phyloP scores from a whole-genome alignment of 2,113 vertebrate species.

The Caloenas nicobarica region DNA sequence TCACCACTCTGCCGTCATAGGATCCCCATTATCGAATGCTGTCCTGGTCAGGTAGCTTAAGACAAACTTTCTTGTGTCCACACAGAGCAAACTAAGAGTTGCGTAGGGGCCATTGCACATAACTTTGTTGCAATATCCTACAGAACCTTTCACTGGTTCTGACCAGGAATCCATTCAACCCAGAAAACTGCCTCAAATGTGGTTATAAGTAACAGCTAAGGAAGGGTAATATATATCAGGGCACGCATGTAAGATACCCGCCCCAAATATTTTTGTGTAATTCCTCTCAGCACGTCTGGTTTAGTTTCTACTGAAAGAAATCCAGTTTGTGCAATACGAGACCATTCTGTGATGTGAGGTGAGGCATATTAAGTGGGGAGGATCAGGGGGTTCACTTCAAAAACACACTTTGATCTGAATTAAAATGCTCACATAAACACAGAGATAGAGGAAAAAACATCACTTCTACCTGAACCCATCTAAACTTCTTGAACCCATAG shows the following conservation, averaged over 20 bases:
- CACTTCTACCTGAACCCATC: neutral
- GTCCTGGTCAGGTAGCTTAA: neutral
- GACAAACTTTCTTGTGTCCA: neutral
- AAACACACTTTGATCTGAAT: neutral
- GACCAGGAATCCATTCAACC: neutral
- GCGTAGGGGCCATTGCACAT: neutral
- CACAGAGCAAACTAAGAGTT: neutral
- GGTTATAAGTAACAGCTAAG: neutral
- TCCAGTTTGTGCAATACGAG: neutral
- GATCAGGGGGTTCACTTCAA: neutral
- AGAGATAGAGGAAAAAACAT: neutral
- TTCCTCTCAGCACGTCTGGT: neutral
- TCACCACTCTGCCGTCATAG: neutral
- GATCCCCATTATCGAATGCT: neutral
- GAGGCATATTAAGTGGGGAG: neutral
- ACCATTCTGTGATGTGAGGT: neutral
- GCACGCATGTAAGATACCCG: neutral
- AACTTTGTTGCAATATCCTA: neutral
- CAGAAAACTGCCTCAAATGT: neutral
- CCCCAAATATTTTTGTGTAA: neutral
- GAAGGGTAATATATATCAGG: neutral
- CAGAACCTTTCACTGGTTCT: neutral
- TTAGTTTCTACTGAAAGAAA: neutral
- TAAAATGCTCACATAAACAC: neutral
- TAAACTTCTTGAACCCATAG: neutral